Conservation (phyloP, 2,113 vertebrate genomes). For the Plotosus lineatus region DNA sequence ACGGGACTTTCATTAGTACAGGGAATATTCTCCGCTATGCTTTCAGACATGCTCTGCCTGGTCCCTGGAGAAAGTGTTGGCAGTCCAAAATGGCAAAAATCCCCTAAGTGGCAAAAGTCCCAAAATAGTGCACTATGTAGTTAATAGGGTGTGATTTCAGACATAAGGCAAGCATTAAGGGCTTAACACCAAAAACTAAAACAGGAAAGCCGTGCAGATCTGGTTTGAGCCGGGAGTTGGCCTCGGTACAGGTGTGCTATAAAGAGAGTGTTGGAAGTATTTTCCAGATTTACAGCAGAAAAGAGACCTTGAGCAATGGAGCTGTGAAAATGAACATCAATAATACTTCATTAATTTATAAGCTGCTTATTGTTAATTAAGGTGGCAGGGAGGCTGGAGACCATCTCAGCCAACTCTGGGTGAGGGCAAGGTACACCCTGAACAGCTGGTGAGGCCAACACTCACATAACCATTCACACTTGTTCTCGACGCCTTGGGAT, state of each 20-base stretch:
- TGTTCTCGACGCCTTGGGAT: too few relatives aligned
- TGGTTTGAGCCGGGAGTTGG: not conserved
- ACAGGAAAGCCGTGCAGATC: not conserved
- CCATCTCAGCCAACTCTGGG: too few relatives aligned
- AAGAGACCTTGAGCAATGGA: not conserved
- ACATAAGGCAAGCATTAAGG: slow-evolving; percentile 11
- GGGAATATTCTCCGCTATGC: slow-evolving; percentile 10
- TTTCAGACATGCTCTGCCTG: not conserved
- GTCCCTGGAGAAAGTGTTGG: slow-evolving; percentile 7
- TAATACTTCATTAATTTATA: too few relatives aligned
- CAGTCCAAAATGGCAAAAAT: slow-evolving; percentile 13
- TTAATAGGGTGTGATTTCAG: slow-evolving; percentile 23
- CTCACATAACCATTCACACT: too few relatives aligned
- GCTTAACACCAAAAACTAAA: slow-evolving; percentile 9
- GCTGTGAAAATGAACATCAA: not conserved
- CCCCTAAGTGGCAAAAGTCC: not conserved
- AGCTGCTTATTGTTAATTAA: too few relatives aligned
- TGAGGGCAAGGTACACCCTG: too few relatives aligned
- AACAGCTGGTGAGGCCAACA: too few relatives aligned
- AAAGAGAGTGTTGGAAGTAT: slow-evolving; percentile 11
- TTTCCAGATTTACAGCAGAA: slow-evolving; percentile 17
- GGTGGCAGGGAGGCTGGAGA: too few relatives aligned
- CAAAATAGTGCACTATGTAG: slow-evolving; percentile 20
- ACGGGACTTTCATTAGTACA: not conserved
- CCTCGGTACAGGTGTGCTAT: not conserved